A percentile compares a stretch with the other conserved stretches of the same genome.
These are phyloP conservation scores for Rhinolophus ferrumequinum DNA, from an alignment of 2,113 vertebrate genomes.

Conservation along the genomic window DNA sequence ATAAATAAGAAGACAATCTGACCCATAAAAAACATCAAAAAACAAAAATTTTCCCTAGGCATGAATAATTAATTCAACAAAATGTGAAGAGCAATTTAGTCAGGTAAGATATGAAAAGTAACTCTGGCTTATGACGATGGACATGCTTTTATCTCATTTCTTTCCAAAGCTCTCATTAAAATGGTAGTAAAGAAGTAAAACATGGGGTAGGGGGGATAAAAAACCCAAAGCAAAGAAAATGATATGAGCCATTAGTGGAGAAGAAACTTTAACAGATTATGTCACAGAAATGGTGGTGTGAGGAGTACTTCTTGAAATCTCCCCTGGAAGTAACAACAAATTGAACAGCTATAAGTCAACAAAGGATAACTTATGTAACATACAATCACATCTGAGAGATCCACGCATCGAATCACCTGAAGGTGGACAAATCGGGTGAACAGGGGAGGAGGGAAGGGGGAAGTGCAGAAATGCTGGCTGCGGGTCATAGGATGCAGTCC, in stretches of 20 bases:
- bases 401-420: too few relatives aligned
- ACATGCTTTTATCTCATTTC: neutral
- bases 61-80: neutral
- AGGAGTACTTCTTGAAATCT: too few relatives aligned
- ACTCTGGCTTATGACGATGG: neutral
- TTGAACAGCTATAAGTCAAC: too few relatives aligned
- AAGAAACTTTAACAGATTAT: neutral
- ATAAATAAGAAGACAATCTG: neutral
- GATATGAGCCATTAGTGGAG: neutral
- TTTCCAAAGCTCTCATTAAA: neutral
- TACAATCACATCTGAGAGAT: too few relatives aligned
- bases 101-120: neutral
- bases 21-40: neutral
- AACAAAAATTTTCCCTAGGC: neutral
- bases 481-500: too few relatives aligned
- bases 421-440: too few relatives aligned
- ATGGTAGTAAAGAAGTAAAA: neutral
- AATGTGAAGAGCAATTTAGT: fast-evolving
- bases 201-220: too few relatives aligned
- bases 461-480: too few relatives aligned
- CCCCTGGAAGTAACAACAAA: too few relatives aligned
- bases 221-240: neutral
- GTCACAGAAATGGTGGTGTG: too few relatives aligned
- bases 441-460: too few relatives aligned
- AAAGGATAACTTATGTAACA: too few relatives aligned